phyloP scores from a whole-genome alignment of 2,888 invertebrate species.

The Nipponacmea schrenckii region DNA sequence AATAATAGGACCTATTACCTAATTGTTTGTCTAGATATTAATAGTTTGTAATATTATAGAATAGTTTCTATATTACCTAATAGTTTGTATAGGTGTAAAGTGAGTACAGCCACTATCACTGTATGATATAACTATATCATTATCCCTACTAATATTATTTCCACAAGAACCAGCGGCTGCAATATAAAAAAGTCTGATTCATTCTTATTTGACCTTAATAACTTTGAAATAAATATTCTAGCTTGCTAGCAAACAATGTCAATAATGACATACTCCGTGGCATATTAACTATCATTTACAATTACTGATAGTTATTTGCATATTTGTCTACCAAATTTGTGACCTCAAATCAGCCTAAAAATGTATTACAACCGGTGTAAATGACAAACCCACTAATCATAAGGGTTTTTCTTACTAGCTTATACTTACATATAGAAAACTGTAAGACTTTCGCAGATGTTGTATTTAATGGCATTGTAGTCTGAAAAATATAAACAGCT shows the following conservation, averaged over 20 bases:
- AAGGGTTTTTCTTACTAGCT: too few relatives aligned
- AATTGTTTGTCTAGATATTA: too few relatives aligned
- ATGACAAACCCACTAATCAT: background rate
- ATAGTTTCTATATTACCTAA: conserved; percentile 51
- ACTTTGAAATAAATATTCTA: too few relatives aligned
- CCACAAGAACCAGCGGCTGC: conserved; percentile 56
- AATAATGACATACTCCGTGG: background rate
- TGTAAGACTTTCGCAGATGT: conserved; percentile 64
- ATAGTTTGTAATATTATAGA: too few relatives aligned
- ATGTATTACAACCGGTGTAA: too few relatives aligned
- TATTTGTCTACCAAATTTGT: too few relatives aligned
- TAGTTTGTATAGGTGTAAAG: conserved; percentile 53
- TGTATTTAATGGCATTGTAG: conserved; percentile 62
- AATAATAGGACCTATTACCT: too few relatives aligned
- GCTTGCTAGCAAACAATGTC: too few relatives aligned
- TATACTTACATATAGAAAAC: conserved; percentile 63
- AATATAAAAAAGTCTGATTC: conserved; percentile 10
- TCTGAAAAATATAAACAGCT: conserved; percentile 40
- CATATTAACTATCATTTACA: background rate
- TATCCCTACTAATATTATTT: conserved; percentile 31
- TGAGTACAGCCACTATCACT: conserved; percentile 50
- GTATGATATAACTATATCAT: conserved; percentile 49
- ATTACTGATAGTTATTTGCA: too few relatives aligned
- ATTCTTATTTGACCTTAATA: too few relatives aligned
- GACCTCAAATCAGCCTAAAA: too few relatives aligned